Evolutionary conservation across 2,113 vertebrate genomes (phyloP), one percentile per base, ranked within the genome.

Genomic region (Oxyruncus cristatus): DNA sequence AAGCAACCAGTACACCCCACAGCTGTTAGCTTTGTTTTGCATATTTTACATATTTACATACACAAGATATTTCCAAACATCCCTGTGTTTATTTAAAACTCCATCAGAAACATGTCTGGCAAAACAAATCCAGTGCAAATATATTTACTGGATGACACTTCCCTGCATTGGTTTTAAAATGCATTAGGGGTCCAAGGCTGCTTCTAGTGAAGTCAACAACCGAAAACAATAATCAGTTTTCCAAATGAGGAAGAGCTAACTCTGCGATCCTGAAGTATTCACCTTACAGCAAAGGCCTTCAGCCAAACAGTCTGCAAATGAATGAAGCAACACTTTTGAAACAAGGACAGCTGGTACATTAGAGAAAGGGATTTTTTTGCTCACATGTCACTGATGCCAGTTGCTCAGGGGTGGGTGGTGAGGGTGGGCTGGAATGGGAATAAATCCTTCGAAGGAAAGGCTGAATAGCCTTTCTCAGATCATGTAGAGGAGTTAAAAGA

Each of bases 1-100:
- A 95, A 95, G 92, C 86, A 95, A 72, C 6, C 50, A 96, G 95
- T 93, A 97, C 93, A 97, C 72, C 50, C 96, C 92, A 81, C 98
- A 98, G 98, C 97, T 98, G 97, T 97, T 94, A 94, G 95, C 74
- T 92, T 96, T 97, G 94, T 96, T 97, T 96, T 94, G 92, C 97
- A 98, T 98, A 94, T 96, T 98, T 98, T 96, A 96, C 97, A 98
- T 98, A 98, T 98, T 98, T 98, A 97, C 96, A 97, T 97, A 96
- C 84, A 98, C 94, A 97, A 97, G 98, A 94, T 94, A 97, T 97
- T 98, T 98, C 97, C 97, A 98, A 97, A 97, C 95, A 96, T 96
- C 89, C 58, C 80, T 85, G 62, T 97, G 94, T 98, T 98, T 98
- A 95, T 97, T 97, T 98, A 97, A 97, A 98, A 97, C 96, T 95